A percentile compares a stretch with the other conserved stretches of the same genome.
phyloP scores from a whole-genome alignment of 2,113 vertebrate species.

The Regulus satrapa region DNA sequence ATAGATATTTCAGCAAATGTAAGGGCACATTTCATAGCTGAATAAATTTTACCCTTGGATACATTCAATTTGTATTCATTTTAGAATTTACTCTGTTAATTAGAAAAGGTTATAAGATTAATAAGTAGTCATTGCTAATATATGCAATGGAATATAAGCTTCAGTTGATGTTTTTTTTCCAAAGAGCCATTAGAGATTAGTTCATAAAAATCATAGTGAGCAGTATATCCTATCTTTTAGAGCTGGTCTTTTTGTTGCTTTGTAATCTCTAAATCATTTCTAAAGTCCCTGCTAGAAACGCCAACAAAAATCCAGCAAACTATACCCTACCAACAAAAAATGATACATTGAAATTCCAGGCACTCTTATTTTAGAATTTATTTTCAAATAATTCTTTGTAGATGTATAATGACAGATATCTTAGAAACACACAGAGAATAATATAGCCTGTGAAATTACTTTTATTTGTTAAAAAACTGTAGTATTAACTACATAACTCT shows the following conservation, averaged over 20 bases:
- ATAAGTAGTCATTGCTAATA: conserved; percentile 49
- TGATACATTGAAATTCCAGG: neutral
- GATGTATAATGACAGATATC: neutral
- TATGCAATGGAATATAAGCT: neutral
- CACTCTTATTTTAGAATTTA: neutral
- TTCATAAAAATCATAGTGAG: neutral
- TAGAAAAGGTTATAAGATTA: conserved; percentile 68
- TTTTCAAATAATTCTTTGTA: conserved; percentile 12
- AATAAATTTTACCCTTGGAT: conserved; percentile 45
- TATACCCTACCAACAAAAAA: neutral
- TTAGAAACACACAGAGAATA: neutral
- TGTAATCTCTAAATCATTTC: conserved; percentile 34
- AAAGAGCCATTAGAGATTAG: conserved; percentile 9
- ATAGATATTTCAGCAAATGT: neutral
- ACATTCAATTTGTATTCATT: conserved; percentile 60
- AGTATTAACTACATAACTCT: neutral
- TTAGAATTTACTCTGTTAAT: conserved; percentile 65
- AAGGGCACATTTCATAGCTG: neutral
- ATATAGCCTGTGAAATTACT: neutral
- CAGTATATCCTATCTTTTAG: neutral
- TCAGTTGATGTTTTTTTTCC: neutral
- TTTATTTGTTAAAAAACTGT: neutral
- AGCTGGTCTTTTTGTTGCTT: neutral
- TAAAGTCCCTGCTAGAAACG: conserved; percentile 3
- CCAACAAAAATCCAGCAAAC: neutral